These are phyloP conservation scores for Spheniscus humboldti DNA, from an alignment of 2,797 vertebrate genomes.

Conservation along the genomic window DNA sequence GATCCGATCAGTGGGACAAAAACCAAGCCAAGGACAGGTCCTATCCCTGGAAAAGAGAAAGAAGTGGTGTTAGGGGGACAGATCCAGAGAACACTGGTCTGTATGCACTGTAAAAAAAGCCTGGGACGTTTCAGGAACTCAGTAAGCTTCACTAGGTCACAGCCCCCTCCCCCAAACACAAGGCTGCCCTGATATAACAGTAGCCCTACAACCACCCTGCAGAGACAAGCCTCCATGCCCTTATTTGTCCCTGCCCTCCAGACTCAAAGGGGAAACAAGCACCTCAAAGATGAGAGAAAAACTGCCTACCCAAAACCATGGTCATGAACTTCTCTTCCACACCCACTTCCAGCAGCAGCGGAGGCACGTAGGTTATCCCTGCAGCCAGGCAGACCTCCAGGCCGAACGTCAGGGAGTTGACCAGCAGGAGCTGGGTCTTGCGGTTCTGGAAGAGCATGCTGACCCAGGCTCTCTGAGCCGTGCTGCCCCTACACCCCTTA, in stretches of 20 bases:
- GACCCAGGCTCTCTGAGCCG: constrained; percentile 38
- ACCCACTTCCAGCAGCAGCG: constrained; percentile 83
- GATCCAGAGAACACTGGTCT: background rate
- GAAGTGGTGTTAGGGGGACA: background rate
- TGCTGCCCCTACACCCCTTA: background rate
- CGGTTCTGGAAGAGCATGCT: constrained; percentile 62
- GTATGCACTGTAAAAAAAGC: background rate
- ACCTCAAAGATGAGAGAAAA: background rate
- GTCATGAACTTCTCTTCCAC: constrained; percentile 88
- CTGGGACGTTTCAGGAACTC: accelerated
- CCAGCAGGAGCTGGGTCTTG: constrained; percentile 77
- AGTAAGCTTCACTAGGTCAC: background rate
- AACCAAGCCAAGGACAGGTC: constrained; percentile 81
- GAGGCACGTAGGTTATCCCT: constrained; percentile 82
- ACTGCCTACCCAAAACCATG: constrained; percentile 85
- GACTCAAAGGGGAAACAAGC: background rate
- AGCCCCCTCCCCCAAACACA: background rate
- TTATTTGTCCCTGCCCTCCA: background rate
- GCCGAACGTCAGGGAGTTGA: constrained; percentile 84
- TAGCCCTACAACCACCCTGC: background rate
- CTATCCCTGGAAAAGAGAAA: constrained; percentile 72
- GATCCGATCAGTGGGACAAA: constrained; percentile 82
- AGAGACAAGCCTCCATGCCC: too few relatives aligned
- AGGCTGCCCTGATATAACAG: background rate
- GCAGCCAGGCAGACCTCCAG: constrained; percentile 86